Evolutionary conservation across 1,140 invertebrate species (phyloP), one percentile per base, ranked within the genome.

Genomic region (Lasioglossum albipes): DNA sequence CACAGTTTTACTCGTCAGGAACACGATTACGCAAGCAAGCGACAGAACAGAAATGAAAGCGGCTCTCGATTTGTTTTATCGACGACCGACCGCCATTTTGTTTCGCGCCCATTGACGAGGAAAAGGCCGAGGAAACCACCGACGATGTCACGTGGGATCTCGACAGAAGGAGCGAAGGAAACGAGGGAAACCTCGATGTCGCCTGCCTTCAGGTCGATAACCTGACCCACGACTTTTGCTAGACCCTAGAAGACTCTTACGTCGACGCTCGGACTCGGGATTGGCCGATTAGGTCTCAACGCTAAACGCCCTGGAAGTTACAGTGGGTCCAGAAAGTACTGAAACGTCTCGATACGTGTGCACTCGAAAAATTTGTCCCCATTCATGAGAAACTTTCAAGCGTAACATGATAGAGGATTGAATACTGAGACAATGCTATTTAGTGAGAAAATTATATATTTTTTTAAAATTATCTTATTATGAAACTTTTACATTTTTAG

Each of bases 161-260:
- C 3, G 10, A 6, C 9, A 22, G 31, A 85, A 84, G 67, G 61
- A 36, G 31, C 45, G 59, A 73, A 49, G 45, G 42, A 31, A 84
- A 49, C 52, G 45, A n/a, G n/a, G 65, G 42, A 66, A 74, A 84
- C 36, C 73, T 85, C 62, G 45, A 52, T 54, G 66, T 49, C 52
- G 49, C 36, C 36, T 36, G 36, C 62, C 52, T 72, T 54, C 9
- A 72, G 84, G 79, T 86, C 80, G 67, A 85, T 85, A 82, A 77
- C 79, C 84, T 62, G 22, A 71, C 62, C 18, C n/a, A 67, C 71
- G 71, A 68, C 57, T 82, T 78, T 64, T 82, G 73, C 31, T 22
- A 31, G 70, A 73, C 49, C 31, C 16, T 20, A 54, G 66, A 41
- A 18, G 52, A 20, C 18, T 16, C 52, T 16, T 13, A 5, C 2